Evolutionary conservation across 1,140 invertebrate species (phyloP), one percentile per base, ranked within the genome.

Genomic region (Acromyrmex heyeri): DNA sequence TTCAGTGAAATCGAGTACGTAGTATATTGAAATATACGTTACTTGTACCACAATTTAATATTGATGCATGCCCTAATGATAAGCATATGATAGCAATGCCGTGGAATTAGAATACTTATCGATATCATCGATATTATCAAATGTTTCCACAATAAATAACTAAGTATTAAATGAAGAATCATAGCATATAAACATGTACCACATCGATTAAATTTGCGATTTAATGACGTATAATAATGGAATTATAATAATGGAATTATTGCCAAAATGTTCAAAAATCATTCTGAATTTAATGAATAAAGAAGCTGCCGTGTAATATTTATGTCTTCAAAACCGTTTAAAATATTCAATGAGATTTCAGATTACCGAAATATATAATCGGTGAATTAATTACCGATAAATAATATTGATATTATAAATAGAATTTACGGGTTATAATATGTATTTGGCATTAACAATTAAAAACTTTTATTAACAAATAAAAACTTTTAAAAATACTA

Each of bases 41-140:
- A 27, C 69, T 73, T 48, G 53, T 82, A 83, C 48, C 55, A 75
- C 18, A 75, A 75, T 83, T 50, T 86, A 53, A 79, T 64, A 77
- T 65, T 48, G 70, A 76, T 78, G 55, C 76, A 88, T 62, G 69
- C 30, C 44, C 21, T 53, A 77, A 78, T 86, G 38, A n/a, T 61
- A 73, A 75, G 73, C 57, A 75, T 70, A 61, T 48, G 77, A 83
- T 4, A 75, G 38, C 38, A 50, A 30, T 21, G 16, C 53, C 30
- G n/a, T 75, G 24, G 27, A 61, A 48, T 48, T 61, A 50, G 21
- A 30, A 73, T 61, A 61, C 55, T 72, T 61, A 48, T 62, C 44
- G 24, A 24, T 61, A 62, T 61, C n/a, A 27, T 55, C 64, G n/a
- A 12, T 18, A n/a, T 2, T 59, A 55, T 77, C n/a, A 70, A 78